phyloP scores from a whole-genome alignment of 2,113 vertebrate species.

The Isichthys henryi region DNA sequence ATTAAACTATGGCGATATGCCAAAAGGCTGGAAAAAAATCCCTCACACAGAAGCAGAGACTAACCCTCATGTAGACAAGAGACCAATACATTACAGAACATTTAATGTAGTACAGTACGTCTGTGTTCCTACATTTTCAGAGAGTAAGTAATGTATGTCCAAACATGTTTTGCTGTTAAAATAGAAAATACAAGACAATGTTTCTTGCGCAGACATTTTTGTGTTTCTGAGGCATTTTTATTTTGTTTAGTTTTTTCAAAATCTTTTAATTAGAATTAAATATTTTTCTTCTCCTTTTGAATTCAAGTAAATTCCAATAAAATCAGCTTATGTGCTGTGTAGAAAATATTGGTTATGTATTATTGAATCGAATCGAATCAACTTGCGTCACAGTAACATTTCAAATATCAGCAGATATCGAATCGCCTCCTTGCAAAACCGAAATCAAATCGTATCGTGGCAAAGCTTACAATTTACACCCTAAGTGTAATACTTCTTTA shows the following conservation, averaged over 20 bases:
- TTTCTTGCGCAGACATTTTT: neutral
- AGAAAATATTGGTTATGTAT: neutral
- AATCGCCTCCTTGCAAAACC: neutral
- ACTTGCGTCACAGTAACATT: neutral
- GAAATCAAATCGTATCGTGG: neutral
- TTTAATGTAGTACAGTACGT: neutral
- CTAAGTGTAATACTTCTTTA: neutral
- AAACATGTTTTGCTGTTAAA: neutral
- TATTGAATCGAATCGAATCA: neutral
- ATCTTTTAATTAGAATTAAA: neutral
- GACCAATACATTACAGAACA: neutral
- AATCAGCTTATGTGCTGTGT: neutral
- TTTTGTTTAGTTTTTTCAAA: neutral
- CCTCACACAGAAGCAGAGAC: neutral
- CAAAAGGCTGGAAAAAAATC: neutral
- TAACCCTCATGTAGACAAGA: neutral
- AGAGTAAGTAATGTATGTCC: neutral
- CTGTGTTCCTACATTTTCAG: neutral
- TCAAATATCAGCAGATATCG: neutral
- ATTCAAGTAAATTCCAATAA: neutral
- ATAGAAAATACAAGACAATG: neutral
- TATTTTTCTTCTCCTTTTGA: neutral
- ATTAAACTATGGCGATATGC: neutral
- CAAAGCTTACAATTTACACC: neutral
- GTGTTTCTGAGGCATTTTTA: neutral